Base-by-base conservation (phyloP, 2,888 invertebrate genomes). In the Drosophila stalkeri region DNA sequence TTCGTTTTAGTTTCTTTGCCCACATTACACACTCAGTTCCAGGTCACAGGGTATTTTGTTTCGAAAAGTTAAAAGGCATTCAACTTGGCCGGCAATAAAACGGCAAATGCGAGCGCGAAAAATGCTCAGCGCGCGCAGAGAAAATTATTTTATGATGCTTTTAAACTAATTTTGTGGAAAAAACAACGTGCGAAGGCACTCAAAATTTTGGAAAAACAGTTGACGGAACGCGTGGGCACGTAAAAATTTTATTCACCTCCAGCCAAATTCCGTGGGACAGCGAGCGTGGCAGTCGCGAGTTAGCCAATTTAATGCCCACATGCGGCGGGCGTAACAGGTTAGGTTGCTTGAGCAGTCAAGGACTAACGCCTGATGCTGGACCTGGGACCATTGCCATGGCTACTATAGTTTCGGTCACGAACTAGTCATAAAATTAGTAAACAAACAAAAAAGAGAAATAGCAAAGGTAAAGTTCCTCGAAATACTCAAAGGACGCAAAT, bases 61-160 rank as follows among this genome's bases (percentile, higher is more conserved):
- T 18, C 65, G 6, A 66, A 71, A 77, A 87, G 89, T 79, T 81
- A 76, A 84, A 79, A 83, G 84, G 73, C 79, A 83, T 80, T 82
- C 82, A 86, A 88, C 72, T 61, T 69, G 55, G 72, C 68, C 69
- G 55, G 72, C 82, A 89, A 81, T 81, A 84, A 89, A 89, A 86
- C 65, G 64, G 46, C 55, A 75, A 82, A 86, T 74, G 85, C 51
- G 64, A 72, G 75, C 67, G 81, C 85, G 75, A 71, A 87, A 72
- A 76, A 77, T 75, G 72, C 72, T 70, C 75, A 84, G 55, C 80
- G 77, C 67, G 74, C 70, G 43, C 80, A 82, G 75, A 8, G 80
- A 80, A 90, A 88, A 86, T 88, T 79, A 86, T 86, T 86, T 86
- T 86, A 86, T 81, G 90, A 88, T 86, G 88, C 90, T 86, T 86